phyloP scores from a whole-genome alignment of 2,113 vertebrate genomes.

The Spheniscus mendiculus region DNA sequence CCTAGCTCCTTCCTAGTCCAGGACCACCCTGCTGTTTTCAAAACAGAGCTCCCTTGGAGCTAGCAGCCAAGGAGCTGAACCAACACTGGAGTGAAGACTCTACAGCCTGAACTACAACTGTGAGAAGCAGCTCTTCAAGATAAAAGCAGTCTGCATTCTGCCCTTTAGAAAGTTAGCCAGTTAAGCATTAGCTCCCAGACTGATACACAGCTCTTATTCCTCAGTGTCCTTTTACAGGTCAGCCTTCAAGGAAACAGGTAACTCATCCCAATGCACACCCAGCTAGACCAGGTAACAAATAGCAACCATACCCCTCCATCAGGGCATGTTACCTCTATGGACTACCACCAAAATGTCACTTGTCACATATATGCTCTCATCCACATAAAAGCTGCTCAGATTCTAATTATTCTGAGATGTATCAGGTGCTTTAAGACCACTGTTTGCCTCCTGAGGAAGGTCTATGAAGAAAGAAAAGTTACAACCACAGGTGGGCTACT shows the following conservation, averaged over 20 bases:
- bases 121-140: not conserved
- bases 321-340: not conserved
- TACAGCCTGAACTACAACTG: not conserved
- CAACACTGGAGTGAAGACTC: not conserved
- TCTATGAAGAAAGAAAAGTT: not conserved
- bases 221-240: not conserved
- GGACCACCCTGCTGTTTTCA: not conserved
- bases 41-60: not conserved
- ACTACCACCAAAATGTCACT: not conserved
- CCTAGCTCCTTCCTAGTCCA: not conserved
- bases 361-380: not conserved
- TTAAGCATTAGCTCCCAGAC: not conserved
- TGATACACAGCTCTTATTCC: not conserved
- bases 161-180: not conserved
- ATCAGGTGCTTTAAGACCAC: not conserved
- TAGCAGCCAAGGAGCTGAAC: not conserved
- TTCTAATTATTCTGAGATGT: not conserved
- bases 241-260: not conserved
- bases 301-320: not conserved
- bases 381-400: not conserved
- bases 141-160: not conserved
- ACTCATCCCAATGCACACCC: not conserved
- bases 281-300: not conserved
- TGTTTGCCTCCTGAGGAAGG: not conserved
- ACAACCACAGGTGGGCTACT: not conserved